Conservation (phyloP, 2,113 vertebrate genomes). For the Axis porcinus region DNA sequence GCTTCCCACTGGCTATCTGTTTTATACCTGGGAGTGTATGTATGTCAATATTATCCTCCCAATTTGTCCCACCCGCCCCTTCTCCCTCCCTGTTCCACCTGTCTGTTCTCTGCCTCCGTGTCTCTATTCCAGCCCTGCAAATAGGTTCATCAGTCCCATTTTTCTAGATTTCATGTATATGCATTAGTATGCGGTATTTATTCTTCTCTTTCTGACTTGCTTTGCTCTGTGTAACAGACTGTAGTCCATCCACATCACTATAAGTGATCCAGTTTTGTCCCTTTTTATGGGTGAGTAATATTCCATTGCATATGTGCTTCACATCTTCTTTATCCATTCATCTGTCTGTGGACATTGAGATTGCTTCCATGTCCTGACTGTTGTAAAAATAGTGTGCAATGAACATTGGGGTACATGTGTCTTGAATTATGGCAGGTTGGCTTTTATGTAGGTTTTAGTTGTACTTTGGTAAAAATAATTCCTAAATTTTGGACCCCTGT, state of each 20-base stretch:
- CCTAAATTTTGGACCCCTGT: not conserved
- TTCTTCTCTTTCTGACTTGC: not conserved
- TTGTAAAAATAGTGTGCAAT: not conserved
- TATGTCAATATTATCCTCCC: not conserved
- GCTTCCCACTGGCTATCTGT: not conserved
- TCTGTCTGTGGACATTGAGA: not conserved
- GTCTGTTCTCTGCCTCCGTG: not conserved
- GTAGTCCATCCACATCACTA: not conserved
- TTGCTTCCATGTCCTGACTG: not conserved
- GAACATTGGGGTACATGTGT: not conserved
- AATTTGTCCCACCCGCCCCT: not conserved
- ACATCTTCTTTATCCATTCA: not conserved
- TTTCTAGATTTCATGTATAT: not conserved
- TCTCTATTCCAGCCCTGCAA: not conserved
- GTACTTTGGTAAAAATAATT: not conserved
- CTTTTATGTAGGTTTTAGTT: conserved; percentile 18
- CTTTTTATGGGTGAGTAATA: not conserved
- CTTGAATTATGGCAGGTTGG: not conserved
- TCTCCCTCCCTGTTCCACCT: not conserved
- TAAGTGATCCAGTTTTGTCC: not conserved
- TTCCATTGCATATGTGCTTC: not conserved
- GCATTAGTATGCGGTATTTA: not conserved
- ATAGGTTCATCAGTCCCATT: not conserved
- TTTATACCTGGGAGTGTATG: not conserved
- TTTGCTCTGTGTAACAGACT: not conserved